Evolutionary conservation across 2,113 vertebrate species (phyloP).

Genomic region (Dromas ardeola): DNA sequence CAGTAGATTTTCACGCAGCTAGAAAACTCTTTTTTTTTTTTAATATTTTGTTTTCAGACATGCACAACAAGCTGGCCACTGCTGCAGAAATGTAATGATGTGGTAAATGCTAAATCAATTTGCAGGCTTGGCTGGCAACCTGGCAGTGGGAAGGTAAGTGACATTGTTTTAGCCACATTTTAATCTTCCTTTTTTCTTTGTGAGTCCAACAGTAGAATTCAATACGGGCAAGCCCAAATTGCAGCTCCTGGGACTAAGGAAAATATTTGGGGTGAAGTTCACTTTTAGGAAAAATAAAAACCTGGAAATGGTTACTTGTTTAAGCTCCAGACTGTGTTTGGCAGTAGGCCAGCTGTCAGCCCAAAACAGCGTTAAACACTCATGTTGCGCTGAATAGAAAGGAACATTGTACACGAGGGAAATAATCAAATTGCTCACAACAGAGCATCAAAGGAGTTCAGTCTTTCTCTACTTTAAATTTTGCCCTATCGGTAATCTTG

Average conservation of each 20-base stretch:
- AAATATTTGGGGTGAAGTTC: neutral
- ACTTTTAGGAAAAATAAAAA: neutral
- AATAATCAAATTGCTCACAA: neutral
- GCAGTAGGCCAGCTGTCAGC: neutral
- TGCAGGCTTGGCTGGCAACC: slow-evolving; percentile 94
- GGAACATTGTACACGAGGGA: neutral
- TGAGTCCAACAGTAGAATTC: neutral
- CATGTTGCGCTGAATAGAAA: neutral
- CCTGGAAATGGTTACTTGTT: neutral
- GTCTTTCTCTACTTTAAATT: neutral
- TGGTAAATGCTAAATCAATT: slow-evolving; percentile 88
- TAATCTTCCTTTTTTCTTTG: neutral
- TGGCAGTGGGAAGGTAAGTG: slow-evolving; percentile 80
- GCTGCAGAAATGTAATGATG: slow-evolving; percentile 89
- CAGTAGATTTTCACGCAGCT: slow-evolving; percentile 4
- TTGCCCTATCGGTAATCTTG: neutral
- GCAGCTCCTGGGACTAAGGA: neutral
- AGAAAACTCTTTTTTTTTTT: neutral
- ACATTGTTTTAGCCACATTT: neutral
- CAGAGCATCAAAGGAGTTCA: neutral
- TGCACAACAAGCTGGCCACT: slow-evolving; percentile 83
- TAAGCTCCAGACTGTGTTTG: neutral
- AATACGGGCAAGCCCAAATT: neutral
- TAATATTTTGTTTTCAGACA: slow-evolving; percentile 72
- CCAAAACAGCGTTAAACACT: neutral